These are phyloP conservation scores for Cantharis flavilabris DNA, from an alignment of 2,888 invertebrate genomes.

Conservation along the genomic window DNA sequence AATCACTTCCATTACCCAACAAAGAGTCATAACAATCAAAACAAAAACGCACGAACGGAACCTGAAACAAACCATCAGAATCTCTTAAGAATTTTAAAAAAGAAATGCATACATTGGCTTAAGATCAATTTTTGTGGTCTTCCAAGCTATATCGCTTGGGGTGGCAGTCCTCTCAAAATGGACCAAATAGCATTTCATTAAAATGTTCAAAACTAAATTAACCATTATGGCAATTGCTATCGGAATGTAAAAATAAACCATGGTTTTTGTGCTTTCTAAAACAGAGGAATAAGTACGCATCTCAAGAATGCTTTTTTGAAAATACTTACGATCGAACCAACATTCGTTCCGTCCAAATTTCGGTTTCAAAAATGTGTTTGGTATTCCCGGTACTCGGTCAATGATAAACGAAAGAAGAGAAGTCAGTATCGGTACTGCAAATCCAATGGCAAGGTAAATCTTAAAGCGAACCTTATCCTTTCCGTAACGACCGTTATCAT, in stretches of 20 bases:
- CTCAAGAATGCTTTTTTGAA: background rate
- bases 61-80: conserved; percentile 34
- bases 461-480: conserved; percentile 21
- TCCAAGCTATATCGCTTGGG: conserved; percentile 18
- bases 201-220: conserved; percentile 19
- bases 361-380: conserved; percentile 41
- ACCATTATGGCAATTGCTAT: conserved; percentile 26
- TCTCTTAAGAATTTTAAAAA: no score
- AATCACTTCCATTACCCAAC: conserved; percentile 52
- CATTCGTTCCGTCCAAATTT: conserved; percentile 38
- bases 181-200: conserved; percentile 25
- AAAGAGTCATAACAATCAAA: conserved; percentile 53
- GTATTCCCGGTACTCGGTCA: conserved; percentile 41
- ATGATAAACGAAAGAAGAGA: conserved; percentile 38
- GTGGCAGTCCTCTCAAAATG: conserved; percentile 5
- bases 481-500: conserved; percentile 10
- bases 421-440: conserved; percentile 35
- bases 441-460: conserved; percentile 26
- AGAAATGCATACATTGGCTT: conserved; percentile 28
- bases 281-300: background rate
- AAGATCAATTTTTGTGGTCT: conserved; percentile 14
- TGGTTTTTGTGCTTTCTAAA: conserved; percentile 31
- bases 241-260: conserved; percentile 34
- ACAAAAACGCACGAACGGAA: conserved; percentile 51
- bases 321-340: conserved; percentile 44